A percentile compares a stretch with the other conserved stretches of the same genome.
Conservation (phyloP, 2,888 invertebrate species). For the Eilema caniola region DNA sequence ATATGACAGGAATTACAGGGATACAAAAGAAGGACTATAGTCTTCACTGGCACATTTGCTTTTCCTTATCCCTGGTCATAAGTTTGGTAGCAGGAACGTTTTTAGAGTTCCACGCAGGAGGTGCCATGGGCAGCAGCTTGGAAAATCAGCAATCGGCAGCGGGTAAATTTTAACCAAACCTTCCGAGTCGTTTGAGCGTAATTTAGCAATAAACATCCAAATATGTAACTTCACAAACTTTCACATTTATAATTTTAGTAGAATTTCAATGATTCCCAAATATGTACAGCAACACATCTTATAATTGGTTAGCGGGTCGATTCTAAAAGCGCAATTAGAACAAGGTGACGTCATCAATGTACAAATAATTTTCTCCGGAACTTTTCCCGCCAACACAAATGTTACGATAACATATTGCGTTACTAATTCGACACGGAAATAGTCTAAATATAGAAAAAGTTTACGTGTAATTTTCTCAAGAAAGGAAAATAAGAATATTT, state of each 20-base stretch:
- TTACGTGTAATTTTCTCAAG: conserved; percentile 25
- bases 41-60: too few relatives aligned
- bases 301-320: conserved; percentile 2
- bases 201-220: too few relatives aligned
- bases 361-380: conserved; percentile 35
- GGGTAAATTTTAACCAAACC: too few relatives aligned
- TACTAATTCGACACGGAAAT: conserved; percentile 44
- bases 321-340: conserved; percentile 31
- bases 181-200: too few relatives aligned
- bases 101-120: too few relatives aligned
- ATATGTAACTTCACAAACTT: too few relatives aligned
- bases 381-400: conserved; percentile 28
- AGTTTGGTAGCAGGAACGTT: too few relatives aligned
- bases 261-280: background rate
- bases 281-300: background rate
- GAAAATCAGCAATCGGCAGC: too few relatives aligned
- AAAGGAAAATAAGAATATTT: conserved; percentile 8
- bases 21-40: too few relatives aligned
- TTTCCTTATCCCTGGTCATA: too few relatives aligned
- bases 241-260: background rate
- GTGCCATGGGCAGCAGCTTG: too few relatives aligned
- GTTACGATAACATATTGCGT: conserved; percentile 31
- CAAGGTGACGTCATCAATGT: conserved; percentile 28
- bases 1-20: too few relatives aligned
- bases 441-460: conserved; percentile 34